Base-by-base conservation (phyloP, 2,797 vertebrate species). In the Botia kubotai region DNA sequence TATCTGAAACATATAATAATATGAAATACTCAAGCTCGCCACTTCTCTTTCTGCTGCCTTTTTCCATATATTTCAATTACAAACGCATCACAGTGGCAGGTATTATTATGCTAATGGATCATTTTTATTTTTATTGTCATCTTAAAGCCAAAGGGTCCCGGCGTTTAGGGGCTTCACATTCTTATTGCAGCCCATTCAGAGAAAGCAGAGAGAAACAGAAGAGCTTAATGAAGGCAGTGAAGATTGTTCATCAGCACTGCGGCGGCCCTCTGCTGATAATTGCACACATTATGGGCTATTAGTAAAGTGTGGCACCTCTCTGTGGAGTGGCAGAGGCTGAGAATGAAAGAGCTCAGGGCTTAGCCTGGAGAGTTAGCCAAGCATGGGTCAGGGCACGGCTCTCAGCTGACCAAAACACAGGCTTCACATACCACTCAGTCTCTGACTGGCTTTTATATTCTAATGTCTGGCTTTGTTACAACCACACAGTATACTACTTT, bases 281-380 rank as follows among this genome's bases (percentile, higher is more conserved):
- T 93, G 89, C 88, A 87, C 88, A 91, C 88, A 93, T 92, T 93
- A 92, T 89, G 86, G 88, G 89, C 89, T 89, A 92, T 94, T 93
- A 92, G 90, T 65, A 36, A 86, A 87, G 86, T 84, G 87, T 91
- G 88, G 77, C 86, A 84, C 82, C 78, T 87, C 29, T 83, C 91
- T 82, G 81, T 76, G 62, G 79, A 76, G 39, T 58, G 26, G 62
- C 39, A 60, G 60, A 75, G 50, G 55, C 21, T 26, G 21, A 75
- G 69, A 69, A 72, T 33, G 58, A 67, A 36, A 72, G 39, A 75
- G 36, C 58, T 69, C 33, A 69, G 29, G 72, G 71, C 77, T 63
- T 52, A 43, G 65, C 21, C n/a, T 1, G 43, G 67, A 62, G 55
- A 78, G 16, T 71, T 55, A 57, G 69, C 46, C 55, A 26, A 77